These are phyloP conservation scores for Drosophila hamatofila DNA, from an alignment of 2,888 invertebrate species.

Conservation along the genomic window DNA sequence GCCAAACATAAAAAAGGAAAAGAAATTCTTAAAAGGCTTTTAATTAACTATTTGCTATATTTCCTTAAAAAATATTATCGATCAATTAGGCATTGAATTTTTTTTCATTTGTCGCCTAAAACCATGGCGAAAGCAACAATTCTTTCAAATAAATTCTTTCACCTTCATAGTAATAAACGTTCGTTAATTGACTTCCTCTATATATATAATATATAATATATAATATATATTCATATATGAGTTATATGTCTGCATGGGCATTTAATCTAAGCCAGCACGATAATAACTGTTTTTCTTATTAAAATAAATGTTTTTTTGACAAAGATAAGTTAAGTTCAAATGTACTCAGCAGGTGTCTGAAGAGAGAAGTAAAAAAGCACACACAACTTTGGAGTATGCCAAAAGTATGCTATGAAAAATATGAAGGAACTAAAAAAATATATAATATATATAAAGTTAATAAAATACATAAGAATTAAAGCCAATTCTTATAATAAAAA, in stretches of 20 bases:
- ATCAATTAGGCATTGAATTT: no score
- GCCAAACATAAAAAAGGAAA: background rate
- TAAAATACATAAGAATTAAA: background rate
- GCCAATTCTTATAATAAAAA: background rate
- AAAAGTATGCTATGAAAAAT: conserved; percentile 19
- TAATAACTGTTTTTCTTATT: conserved; percentile 15
- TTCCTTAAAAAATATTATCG: background rate
- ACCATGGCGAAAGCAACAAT: background rate
- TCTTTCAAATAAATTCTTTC: background rate
- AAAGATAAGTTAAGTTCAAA: conserved; percentile 5
- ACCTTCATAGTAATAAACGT: conserved; percentile 7
- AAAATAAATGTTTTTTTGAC: conserved; percentile 8
- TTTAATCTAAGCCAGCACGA: conserved; percentile 14
- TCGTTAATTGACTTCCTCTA: background rate
- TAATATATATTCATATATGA: background rate
- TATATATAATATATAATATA: background rate
- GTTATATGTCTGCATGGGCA: conserved; percentile 4
- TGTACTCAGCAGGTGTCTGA: conserved; percentile 10
- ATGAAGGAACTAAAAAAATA: background rate
- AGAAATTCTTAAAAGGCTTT: background rate
- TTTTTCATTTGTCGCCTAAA: background rate
- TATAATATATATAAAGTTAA: background rate
- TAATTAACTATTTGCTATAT: background rate
- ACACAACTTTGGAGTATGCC: background rate
- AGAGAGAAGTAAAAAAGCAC: background rate